Evolutionary conservation across 2,113 vertebrate genomes (phyloP).

Genomic region (Spea multiplicata): DNA sequence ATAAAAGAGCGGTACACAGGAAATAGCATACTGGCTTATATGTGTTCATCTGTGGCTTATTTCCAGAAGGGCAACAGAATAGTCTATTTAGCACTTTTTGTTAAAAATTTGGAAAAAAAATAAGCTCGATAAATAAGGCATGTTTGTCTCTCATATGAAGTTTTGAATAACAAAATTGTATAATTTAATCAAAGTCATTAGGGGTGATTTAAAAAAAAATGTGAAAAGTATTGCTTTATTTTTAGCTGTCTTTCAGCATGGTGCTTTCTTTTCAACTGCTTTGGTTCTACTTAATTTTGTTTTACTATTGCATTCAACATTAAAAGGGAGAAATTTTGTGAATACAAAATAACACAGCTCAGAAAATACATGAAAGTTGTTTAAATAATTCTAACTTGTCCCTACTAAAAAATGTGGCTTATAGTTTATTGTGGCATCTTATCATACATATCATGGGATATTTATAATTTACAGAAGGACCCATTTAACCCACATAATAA

Average conservation of each 20-base stretch:
- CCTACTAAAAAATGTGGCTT: too few relatives aligned
- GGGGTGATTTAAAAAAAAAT: background rate
- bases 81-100: slow-evolving; percentile 54
- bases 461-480: too few relatives aligned
- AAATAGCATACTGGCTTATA: slow-evolving; percentile 47
- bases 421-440: too few relatives aligned
- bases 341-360: too few relatives aligned
- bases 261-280: too few relatives aligned
- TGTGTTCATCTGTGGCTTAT: slow-evolving; percentile 54
- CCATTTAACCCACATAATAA: too few relatives aligned
- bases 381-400: too few relatives aligned
- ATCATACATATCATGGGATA: too few relatives aligned
- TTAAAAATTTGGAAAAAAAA: slow-evolving; percentile 32
- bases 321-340: too few relatives aligned
- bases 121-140: background rate
- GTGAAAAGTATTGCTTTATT: background rate
- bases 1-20: slow-evolving; percentile 59
- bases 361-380: too few relatives aligned
- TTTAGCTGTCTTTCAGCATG: background rate
- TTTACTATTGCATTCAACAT: too few relatives aligned
- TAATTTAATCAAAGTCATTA: slow-evolving; percentile 9
- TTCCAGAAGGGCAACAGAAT: slow-evolving; percentile 60
- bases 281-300: background rate
- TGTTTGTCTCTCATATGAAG: background rate
- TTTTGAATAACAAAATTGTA: background rate